These are phyloP conservation scores for Drosophila neotestacea DNA, from an alignment of 2,888 invertebrate species.

Conservation along the genomic window DNA sequence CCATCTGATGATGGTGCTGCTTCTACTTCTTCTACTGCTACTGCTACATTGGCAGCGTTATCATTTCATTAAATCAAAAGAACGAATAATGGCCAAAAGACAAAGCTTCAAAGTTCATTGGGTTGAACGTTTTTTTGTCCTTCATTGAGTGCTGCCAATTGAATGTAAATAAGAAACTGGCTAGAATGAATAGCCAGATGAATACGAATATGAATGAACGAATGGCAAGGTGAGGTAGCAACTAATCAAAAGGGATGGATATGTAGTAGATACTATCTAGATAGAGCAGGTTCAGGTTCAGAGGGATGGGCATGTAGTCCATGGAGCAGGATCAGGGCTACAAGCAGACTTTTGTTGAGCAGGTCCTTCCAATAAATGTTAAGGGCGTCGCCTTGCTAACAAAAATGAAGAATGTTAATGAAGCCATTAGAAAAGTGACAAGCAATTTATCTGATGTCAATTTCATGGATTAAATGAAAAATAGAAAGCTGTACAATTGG, in stretches of 20 bases:
- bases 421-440: constrained; percentile 52
- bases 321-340: not conserved
- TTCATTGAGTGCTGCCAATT: constrained; percentile 64
- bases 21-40: not conserved
- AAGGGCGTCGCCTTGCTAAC: constrained; percentile 13
- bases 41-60: constrained; percentile 45
- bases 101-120: constrained; percentile 47
- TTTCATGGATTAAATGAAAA: constrained; percentile 2
- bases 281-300: no score
- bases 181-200: constrained; percentile 14
- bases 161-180: constrained; percentile 65
- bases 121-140: constrained; percentile 27
- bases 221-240: constrained; percentile 8
- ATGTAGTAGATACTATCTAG: no score
- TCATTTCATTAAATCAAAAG: constrained; percentile 76
- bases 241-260: not conserved
- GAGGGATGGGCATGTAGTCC: not conserved
- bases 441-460: constrained; percentile 53
- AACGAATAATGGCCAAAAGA: constrained; percentile 53
- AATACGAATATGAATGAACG: constrained; percentile 57
- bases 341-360: constrained; percentile 55
- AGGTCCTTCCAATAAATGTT: constrained; percentile 43
- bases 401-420: constrained; percentile 35
- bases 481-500: constrained; percentile 4
- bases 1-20: constrained; percentile 12